phyloP scores from a whole-genome alignment of 1,140 invertebrate genomes.

The Elymnias hypermnestra region DNA sequence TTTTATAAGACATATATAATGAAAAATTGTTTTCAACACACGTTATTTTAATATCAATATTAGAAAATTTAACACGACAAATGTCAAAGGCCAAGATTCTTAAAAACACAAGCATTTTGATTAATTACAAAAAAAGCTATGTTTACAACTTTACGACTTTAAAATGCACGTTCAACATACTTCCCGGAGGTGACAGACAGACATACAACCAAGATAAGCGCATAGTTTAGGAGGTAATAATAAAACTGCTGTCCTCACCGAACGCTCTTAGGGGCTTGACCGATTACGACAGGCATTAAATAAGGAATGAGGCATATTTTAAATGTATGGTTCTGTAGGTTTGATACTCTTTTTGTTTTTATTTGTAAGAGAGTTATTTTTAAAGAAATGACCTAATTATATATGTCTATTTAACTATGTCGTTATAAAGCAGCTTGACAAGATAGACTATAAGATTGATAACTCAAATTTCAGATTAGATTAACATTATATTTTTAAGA shows the following conservation, averaged over 20 bases:
- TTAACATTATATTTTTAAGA: too few relatives aligned
- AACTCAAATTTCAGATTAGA: too few relatives aligned
- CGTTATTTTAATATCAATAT: too few relatives aligned
- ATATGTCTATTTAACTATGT: too few relatives aligned
- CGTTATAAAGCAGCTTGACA: neutral
- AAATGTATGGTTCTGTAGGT: conserved; percentile 6
- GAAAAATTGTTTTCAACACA: too few relatives aligned
- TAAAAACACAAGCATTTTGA: neutral
- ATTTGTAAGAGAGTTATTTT: neutral
- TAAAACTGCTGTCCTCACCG: conserved; percentile 12
- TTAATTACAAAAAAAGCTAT: conserved; percentile 4
- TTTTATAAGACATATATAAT: too few relatives aligned
- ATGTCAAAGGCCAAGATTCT: too few relatives aligned
- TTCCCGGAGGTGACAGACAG: conserved; percentile 19
- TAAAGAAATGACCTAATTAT: neutral
- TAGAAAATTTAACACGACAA: too few relatives aligned
- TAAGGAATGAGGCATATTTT: neutral
- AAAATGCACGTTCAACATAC: conserved; percentile 6
- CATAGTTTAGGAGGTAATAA: conserved; percentile 15
- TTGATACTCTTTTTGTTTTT: too few relatives aligned
- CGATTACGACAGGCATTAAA: conserved; percentile 15
- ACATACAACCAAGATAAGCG: conserved; percentile 20
- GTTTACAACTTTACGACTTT: conserved; percentile 5
- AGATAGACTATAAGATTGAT: too few relatives aligned
- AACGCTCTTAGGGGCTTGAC: conserved; percentile 21